Base-by-base conservation (phyloP, 23 tunicate species). In the Diplosoma virens region DNA sequence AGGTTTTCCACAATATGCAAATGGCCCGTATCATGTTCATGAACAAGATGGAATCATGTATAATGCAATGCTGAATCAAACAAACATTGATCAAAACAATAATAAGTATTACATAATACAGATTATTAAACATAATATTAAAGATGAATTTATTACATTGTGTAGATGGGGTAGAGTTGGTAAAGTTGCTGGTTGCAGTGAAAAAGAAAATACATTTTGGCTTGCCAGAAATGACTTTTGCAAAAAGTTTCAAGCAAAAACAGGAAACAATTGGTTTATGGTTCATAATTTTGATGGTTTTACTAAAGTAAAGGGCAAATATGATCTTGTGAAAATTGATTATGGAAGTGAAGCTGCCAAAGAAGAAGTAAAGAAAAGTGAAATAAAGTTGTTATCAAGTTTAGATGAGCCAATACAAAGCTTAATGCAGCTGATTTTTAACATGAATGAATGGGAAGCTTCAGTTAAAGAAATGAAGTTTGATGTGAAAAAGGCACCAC, bases 131-230 rank as follows among this genome's bases (percentile, higher is more conserved):
- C 85, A 81, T 36, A 75, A 67, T 11, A 37, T 32, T 16, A 47
- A 41, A 32, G 11, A 26, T 27, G 86, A 75, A 36, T 87, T 60
- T 67, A 24, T 45, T 0, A 76, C 36, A n/a, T 87, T 86, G 87
- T 81, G 85, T 53, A 29, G 94, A 26, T 81, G 86, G 94, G 94
- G 94, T 0, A 64, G 94, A 30, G 86, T 87, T 32, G 94, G 94
- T 2, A 89, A 83, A 27, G 71, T 79, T 32, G 89, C 81, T 22
- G 86, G 85, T 18, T 50, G 29, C 31, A 24, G 70, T 28, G 35
- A 83, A 0, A 46, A 48, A 20, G 78, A 77, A 21, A 81, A 28
- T 25, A 58, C 58, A 1, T 9, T 52, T 0, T 5, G 6, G 5
- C 6, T 21, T 5, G 78, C 78, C 2, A 72, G 25, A 25, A 24